phyloP scores from a whole-genome alignment of 2,113 vertebrate species.

The Morone chrysops region DNA sequence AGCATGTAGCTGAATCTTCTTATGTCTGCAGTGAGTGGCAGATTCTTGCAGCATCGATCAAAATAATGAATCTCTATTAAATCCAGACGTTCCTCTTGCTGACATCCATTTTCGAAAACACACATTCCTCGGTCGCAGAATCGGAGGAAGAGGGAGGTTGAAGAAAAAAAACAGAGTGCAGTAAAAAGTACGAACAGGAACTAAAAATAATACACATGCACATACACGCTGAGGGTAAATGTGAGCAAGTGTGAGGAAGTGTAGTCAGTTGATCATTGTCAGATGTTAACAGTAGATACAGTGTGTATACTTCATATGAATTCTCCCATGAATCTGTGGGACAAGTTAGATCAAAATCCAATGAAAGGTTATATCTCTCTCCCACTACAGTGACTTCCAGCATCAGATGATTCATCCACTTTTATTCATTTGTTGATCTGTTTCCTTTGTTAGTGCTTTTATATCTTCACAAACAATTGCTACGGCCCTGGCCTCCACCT shows the following conservation, averaged over 20 bases:
- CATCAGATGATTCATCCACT: background rate
- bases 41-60: conserved; percentile 65
- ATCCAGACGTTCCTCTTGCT: conserved; percentile 50
- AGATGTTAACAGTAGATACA: background rate
- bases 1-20: conserved; percentile 63
- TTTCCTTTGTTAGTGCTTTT: background rate
- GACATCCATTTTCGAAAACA: conserved; percentile 57
- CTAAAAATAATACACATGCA: background rate
- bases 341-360: background rate
- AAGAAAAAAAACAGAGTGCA: background rate
- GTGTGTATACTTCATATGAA: background rate
- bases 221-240: background rate
- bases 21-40: conserved; percentile 59
- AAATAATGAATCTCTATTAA: conserved; percentile 73
- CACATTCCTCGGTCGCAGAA: conserved; percentile 33
- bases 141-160: background rate
- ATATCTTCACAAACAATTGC: background rate
- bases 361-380: background rate
- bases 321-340: background rate
- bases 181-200: background rate
- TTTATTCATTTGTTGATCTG: background rate
- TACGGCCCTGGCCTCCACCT: background rate
- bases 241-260: background rate
- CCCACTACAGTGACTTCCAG: background rate
- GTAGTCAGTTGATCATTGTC: conserved; percentile 3